Evolutionary conservation across 2,888 invertebrate species (phyloP).

Genomic region (Caenorhabditis becei): DNA sequence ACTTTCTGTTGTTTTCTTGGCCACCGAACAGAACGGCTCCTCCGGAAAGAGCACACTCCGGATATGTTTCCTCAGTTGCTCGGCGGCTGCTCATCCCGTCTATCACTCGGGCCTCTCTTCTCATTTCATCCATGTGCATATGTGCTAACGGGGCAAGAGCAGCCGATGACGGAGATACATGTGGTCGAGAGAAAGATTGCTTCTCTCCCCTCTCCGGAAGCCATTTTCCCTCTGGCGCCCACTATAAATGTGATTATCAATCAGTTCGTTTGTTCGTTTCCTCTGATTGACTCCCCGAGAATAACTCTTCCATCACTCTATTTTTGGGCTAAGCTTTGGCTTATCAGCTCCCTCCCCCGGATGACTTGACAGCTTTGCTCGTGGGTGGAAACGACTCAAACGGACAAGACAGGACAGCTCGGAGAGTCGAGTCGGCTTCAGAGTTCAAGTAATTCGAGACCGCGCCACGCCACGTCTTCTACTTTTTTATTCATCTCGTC

Average conservation of each 20-base stretch:
- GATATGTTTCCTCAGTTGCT: constrained; percentile 10
- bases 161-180: constrained; percentile 31
- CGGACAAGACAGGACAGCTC: constrained; percentile 3
- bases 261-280: constrained; percentile 45
- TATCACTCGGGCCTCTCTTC: constrained; percentile 10
- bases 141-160: constrained; percentile 43
- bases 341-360: background rate
- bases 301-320: constrained; percentile 8
- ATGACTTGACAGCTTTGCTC: constrained; percentile 48
- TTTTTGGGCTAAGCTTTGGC: background rate
- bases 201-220: constrained; percentile 37
- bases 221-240: constrained; percentile 16
- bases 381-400: constrained; percentile 20
- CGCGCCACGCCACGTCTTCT: constrained; percentile 13
- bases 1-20: constrained; percentile 35
- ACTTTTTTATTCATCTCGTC: background rate
- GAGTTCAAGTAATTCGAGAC: constrained; percentile 54
- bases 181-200: constrained; percentile 34
- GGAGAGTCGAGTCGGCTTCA: constrained; percentile 37
- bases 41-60: constrained; percentile 1
- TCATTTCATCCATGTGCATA: constrained; percentile 54
- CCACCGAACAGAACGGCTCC: background rate
- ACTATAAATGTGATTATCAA: constrained; percentile 51
- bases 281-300: constrained; percentile 10
- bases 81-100: constrained; percentile 1